Conservation (phyloP, 2,113 vertebrate genomes). For the Rhagologus leucostigma region DNA sequence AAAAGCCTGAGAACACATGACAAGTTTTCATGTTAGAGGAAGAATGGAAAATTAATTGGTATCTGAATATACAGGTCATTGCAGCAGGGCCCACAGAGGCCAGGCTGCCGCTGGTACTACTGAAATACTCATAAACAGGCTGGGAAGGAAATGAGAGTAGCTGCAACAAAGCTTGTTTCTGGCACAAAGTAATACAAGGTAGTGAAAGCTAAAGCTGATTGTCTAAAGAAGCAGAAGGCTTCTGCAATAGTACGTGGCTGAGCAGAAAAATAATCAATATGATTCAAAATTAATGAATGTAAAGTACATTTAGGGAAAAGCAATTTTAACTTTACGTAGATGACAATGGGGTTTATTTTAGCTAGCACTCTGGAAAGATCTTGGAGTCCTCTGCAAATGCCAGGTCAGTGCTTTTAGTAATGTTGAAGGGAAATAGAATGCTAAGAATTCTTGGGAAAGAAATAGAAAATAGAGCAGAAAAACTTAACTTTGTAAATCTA, state of each 20-base stretch:
- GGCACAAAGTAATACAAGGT: neutral
- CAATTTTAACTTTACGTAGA: neutral
- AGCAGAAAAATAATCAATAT: neutral
- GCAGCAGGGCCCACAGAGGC: neutral
- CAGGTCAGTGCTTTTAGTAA: neutral
- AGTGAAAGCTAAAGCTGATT: neutral
- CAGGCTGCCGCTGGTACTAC: neutral
- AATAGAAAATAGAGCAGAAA: neutral
- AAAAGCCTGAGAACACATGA: neutral
- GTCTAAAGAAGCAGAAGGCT: neutral
- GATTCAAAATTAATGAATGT: neutral
- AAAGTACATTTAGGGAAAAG: neutral
- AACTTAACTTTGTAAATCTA: neutral
- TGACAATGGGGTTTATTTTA: neutral
- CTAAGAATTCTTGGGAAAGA: neutral
- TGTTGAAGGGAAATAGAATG: neutral
- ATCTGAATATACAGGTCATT: neutral
- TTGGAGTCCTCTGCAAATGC: neutral
- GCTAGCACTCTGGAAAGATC: neutral
- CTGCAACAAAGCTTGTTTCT: neutral
- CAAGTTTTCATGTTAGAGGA: neutral
- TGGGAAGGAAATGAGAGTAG: neutral
- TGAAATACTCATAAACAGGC: neutral
- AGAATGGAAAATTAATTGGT: neutral
- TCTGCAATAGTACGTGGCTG: neutral